Percentiles rank a stretch among this genome's conserved stretches.
Conservation (phyloP, 2,888 invertebrate species). For the Antitype chi region DNA sequence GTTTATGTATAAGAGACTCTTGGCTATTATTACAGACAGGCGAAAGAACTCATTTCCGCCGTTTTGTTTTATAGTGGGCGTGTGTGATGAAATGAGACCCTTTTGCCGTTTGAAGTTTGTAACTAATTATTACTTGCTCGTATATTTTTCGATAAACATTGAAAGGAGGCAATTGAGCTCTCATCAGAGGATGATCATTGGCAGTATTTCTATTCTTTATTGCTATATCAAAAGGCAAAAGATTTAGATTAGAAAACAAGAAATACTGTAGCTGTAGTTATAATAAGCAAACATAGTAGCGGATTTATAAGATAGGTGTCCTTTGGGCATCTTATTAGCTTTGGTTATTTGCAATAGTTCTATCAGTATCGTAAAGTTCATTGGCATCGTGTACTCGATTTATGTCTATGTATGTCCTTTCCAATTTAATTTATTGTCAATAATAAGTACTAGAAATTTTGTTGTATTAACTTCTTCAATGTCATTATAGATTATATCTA, state of each 20-base stretch:
- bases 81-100: neutral
- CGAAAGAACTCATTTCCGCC: constrained; percentile 2
- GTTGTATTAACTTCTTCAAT: neutral
- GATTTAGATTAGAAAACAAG: no score
- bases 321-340: no score
- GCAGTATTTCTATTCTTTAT: no score
- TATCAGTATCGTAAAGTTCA: no score
- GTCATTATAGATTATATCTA: neutral
- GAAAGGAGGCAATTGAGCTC: no score
- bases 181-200: no score
- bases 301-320: no score
- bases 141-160: neutral
- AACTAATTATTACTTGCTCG: neutral
- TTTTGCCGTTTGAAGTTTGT: neutral
- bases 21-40: neutral
- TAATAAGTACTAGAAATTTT: neutral
- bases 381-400: no score
- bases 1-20: neutral
- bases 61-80: constrained; percentile 11
- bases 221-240: no score
- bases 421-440: neutral
- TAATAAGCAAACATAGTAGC: no score
- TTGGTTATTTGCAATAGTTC: no score
- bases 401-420: neutral
- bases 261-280: no score